These are phyloP conservation scores for Anticlea derivata DNA, from an alignment of 2,888 invertebrate genomes.

Conservation along the genomic window DNA sequence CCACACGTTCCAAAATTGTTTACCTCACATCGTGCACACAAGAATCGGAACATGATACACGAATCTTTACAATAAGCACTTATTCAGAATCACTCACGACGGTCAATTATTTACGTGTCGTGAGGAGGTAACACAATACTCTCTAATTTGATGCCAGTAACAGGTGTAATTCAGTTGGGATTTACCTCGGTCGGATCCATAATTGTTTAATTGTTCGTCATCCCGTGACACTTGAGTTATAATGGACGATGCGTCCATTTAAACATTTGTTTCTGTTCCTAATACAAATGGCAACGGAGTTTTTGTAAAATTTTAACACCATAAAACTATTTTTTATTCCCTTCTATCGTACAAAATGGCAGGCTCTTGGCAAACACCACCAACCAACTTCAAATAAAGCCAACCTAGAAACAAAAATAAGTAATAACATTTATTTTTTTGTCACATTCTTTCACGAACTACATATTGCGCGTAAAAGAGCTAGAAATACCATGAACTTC, in stretches of 20 bases:
- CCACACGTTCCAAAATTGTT: slow-evolving; percentile 76
- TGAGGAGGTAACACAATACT: slow-evolving; percentile 78
- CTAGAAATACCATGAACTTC: slow-evolving; percentile 43
- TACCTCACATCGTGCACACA: slow-evolving; percentile 64
- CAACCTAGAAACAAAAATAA: slow-evolving; percentile 60
- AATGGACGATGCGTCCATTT: slow-evolving; percentile 99
- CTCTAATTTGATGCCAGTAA: slow-evolving; percentile 80
- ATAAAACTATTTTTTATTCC: slow-evolving; percentile 84
- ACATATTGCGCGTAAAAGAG: slow-evolving; percentile 37
- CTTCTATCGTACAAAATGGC: slow-evolving; percentile 84
- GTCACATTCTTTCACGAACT: slow-evolving; percentile 39
- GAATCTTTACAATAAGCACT: slow-evolving; percentile 48
- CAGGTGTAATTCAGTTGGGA: slow-evolving; percentile 81
- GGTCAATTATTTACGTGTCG: slow-evolving; percentile 67
- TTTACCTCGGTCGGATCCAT: slow-evolving; percentile 96
- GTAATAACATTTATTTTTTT: slow-evolving; percentile 44
- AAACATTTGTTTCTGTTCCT: slow-evolving; percentile 83
- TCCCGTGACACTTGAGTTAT: slow-evolving; percentile 99
- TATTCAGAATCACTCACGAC: slow-evolving; percentile 55
- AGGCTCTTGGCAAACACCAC: slow-evolving; percentile 76
- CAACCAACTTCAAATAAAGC: slow-evolving; percentile 67
- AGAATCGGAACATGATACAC: slow-evolving; percentile 43
- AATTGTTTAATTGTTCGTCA: slow-evolving; percentile 97
- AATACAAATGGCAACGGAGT: slow-evolving; percentile 79
- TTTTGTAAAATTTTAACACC: slow-evolving; percentile 81